A percentile compares a stretch with the other conserved stretches of the same genome.
These are phyloP conservation scores for Nemotelus nigrinus DNA, from an alignment of 2,888 invertebrate species.

Conservation along the genomic window DNA sequence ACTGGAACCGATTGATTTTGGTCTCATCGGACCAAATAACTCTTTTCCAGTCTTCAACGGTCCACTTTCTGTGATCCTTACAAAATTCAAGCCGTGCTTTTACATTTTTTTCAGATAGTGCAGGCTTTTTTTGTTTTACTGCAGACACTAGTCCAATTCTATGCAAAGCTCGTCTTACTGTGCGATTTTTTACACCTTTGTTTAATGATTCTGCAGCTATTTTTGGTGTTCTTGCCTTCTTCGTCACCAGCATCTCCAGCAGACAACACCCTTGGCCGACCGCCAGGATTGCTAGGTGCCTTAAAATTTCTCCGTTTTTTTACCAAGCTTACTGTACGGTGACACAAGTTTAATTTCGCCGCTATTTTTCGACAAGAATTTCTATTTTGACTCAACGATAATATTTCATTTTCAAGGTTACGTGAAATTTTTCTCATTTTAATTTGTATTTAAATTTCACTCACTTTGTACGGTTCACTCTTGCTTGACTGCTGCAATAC, in stretches of 20 bases:
- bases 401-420: no score
- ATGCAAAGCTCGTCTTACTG: conserved; percentile 42
- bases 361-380: conserved; percentile 15
- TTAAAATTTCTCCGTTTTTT: conserved; percentile 11
- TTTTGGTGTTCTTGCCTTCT: conserved; percentile 3
- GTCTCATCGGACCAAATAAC: conserved; percentile 48
- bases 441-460: no score
- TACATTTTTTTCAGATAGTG: conserved; percentile 46
- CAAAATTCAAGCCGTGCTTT: conserved; percentile 45
- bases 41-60: conserved; percentile 44
- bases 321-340: no score
- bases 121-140: conserved; percentile 45
- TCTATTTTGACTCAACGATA: not conserved
- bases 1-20: conserved; percentile 45
- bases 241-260: conserved; percentile 18
- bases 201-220: not conserved
- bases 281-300: conserved; percentile 18
- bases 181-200: conserved; percentile 40
- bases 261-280: conserved; percentile 25
- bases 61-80: conserved; percentile 38
- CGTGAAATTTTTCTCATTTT: no score
- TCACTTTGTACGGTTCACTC: no score
- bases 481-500: no score
- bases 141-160: conserved; percentile 45
- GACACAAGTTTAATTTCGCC: conserved; percentile 19